Evolutionary conservation across 2,888 invertebrate species (phyloP).

Genomic region (Smittia sp.): DNA sequence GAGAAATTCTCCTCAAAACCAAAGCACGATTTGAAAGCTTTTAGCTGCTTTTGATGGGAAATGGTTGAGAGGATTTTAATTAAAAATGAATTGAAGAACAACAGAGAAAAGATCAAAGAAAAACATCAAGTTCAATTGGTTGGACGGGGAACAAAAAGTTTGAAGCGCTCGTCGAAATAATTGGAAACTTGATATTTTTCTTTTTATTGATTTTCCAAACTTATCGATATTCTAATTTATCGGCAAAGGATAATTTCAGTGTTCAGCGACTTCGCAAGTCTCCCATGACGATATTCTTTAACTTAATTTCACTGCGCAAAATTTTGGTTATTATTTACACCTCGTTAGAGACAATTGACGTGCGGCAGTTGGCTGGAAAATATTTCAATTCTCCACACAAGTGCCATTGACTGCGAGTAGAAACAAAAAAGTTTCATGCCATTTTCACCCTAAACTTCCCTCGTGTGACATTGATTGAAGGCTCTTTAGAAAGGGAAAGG

Average conservation of each 20-base stretch:
- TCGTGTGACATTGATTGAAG: slow-evolving; percentile 7
- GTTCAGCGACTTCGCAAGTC: too few relatives aligned
- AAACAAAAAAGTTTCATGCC: background rate
- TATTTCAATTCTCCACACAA: background rate
- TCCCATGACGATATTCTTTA: too few relatives aligned
- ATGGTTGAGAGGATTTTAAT: background rate
- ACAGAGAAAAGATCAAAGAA: slow-evolving; percentile 24
- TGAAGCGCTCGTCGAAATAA: background rate
- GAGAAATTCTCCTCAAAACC: too few relatives aligned
- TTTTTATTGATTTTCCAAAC: background rate
- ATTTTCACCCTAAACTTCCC: background rate
- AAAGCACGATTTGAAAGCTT: too few relatives aligned
- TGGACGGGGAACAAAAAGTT: too few relatives aligned
- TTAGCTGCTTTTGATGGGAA: background rate
- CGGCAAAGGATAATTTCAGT: too few relatives aligned
- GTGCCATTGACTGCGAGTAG: background rate
- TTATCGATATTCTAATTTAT: background rate
- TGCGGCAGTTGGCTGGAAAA: background rate
- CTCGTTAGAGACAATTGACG: background rate
- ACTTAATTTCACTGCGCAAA: too few relatives aligned
- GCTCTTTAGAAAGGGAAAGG: background rate
- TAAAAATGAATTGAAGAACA: slow-evolving; percentile 25
- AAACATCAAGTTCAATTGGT: background rate
- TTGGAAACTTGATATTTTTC: slow-evolving; percentile 12
- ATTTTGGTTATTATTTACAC: too few relatives aligned